Conservation (phyloP, 2,888 invertebrate species). For the Tetrapedia diversipes region DNA sequence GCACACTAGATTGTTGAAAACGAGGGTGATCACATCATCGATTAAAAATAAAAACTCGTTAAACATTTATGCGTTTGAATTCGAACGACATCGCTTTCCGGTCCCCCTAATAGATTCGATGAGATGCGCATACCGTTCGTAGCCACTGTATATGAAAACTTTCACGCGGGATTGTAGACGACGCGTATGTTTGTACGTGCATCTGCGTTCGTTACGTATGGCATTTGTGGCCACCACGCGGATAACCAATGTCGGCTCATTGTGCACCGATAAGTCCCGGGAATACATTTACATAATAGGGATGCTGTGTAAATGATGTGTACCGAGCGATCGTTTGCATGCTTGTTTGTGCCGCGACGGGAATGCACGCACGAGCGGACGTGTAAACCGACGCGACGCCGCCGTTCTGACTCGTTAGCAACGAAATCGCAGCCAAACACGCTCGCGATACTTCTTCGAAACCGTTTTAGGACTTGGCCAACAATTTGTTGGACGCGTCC, state of each 20-base stretch:
- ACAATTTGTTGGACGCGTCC: not conserved
- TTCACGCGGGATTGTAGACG: too few relatives aligned
- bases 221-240: not conserved
- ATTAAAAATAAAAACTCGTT: too few relatives aligned
- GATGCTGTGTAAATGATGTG: constrained; percentile 41
- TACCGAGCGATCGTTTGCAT: constrained; percentile 33
- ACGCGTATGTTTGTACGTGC: too few relatives aligned
- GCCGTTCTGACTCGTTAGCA: not conserved
- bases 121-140: too few relatives aligned
- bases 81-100: too few relatives aligned
- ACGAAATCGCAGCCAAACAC: constrained; percentile 1
- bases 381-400: constrained; percentile 4
- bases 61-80: too few relatives aligned
- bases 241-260: constrained; percentile 8
- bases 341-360: constrained; percentile 8
- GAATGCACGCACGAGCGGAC: constrained; percentile 7
- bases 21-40: too few relatives aligned
- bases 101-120: too few relatives aligned
- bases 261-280: constrained; percentile 30
- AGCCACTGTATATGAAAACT: too few relatives aligned
- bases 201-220: too few relatives aligned
- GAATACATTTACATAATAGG: constrained; percentile 48
- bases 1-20: too few relatives aligned
- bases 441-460: not conserved
- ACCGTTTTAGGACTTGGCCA: not conserved